These are phyloP conservation scores for Microdon myrmicae DNA, from an alignment of 2,888 invertebrate species.

Conservation along the genomic window DNA sequence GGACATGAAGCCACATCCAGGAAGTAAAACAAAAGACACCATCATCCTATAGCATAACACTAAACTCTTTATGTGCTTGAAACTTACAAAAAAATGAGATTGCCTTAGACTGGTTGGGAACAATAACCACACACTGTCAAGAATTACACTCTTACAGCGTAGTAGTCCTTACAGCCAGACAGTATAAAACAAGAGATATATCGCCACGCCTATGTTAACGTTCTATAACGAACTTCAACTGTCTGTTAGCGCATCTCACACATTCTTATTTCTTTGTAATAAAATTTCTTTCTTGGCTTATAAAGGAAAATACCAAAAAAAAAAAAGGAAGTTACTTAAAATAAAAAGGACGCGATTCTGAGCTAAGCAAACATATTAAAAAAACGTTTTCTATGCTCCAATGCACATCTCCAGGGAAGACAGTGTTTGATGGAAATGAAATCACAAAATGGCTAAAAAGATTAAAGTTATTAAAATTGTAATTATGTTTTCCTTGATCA, in stretches of 20 bases:
- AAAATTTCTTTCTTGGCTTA: constrained; percentile 40
- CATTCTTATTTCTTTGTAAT: constrained; percentile 33
- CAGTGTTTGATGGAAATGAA: constrained; percentile 6
- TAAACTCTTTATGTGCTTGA: constrained; percentile 9
- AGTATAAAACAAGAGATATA: constrained; percentile 14
- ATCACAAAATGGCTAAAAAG: constrained; percentile 20
- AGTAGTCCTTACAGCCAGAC: constrained; percentile 18
- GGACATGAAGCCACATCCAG: constrained; percentile 29
- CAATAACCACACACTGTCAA: constrained; percentile 31
- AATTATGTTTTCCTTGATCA: constrained; percentile 42
- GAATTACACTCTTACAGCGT: constrained; percentile 7
- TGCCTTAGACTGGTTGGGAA: constrained; percentile 19
- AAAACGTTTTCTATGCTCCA: constrained; percentile 43
- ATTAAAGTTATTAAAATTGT: constrained; percentile 50
- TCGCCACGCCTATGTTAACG: constrained; percentile 28
- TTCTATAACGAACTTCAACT: constrained; percentile 47
- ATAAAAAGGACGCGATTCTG: constrained; percentile 16
- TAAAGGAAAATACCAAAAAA: constrained; percentile 2
- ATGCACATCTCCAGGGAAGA: constrained; percentile 35
- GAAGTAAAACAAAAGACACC: constrained; percentile 22
- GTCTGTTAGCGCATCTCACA: constrained; percentile 29
- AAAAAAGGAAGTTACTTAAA: constrained; percentile 13
- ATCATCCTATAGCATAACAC: constrained; percentile 1
- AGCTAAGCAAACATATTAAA: constrained; percentile 46
- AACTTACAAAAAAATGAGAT: constrained; percentile 6